These are phyloP conservation scores for Netelia melanura DNA, from an alignment of 2,888 invertebrate genomes.

Conservation along the genomic window DNA sequence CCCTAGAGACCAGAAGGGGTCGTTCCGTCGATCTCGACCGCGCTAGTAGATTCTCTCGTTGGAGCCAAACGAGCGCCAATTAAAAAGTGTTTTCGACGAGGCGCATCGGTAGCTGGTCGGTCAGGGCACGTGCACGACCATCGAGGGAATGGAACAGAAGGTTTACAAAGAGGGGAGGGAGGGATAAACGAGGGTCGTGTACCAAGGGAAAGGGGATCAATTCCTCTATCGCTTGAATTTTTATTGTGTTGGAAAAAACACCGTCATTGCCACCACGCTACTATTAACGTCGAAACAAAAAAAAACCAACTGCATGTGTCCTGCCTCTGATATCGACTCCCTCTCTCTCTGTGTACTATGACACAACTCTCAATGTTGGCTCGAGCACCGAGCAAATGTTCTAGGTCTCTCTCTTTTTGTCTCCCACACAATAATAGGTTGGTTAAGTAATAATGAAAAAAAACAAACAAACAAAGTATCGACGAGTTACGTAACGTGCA, in stretches of 20 bases:
- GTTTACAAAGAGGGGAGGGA: neutral
- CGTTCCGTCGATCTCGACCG: conserved; percentile 47
- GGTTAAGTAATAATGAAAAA: conserved; percentile 9
- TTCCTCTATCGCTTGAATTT: conserved; percentile 27
- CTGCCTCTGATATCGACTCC: conserved; percentile 39
- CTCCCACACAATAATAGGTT: conserved; percentile 29
- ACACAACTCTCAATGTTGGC: conserved; percentile 42
- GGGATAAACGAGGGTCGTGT: conserved; percentile 12
- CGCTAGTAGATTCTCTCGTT: conserved; percentile 18
- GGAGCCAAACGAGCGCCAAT: conserved; percentile 60
- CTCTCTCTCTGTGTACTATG: conserved; percentile 8
- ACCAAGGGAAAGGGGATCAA: conserved; percentile 38
- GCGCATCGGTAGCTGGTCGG: conserved; percentile 55
- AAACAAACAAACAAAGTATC: neutral
- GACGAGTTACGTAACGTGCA: conserved; percentile 20
- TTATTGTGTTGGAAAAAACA: conserved; percentile 8
- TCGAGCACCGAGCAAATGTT: neutral
- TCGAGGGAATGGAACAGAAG: conserved; percentile 9
- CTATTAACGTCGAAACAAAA: conserved; percentile 18
- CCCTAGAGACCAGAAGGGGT: conserved; percentile 30
- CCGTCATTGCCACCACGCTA: conserved; percentile 10
- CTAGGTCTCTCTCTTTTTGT: neutral
- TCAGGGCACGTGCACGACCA: conserved; percentile 51
- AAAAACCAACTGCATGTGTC: neutral
- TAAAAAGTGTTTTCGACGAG: conserved; percentile 65